A percentile compares a stretch with the other conserved stretches of the same genome.
phyloP scores from a whole-genome alignment of 1,140 invertebrate genomes.

The Frieseomelitta varia region DNA sequence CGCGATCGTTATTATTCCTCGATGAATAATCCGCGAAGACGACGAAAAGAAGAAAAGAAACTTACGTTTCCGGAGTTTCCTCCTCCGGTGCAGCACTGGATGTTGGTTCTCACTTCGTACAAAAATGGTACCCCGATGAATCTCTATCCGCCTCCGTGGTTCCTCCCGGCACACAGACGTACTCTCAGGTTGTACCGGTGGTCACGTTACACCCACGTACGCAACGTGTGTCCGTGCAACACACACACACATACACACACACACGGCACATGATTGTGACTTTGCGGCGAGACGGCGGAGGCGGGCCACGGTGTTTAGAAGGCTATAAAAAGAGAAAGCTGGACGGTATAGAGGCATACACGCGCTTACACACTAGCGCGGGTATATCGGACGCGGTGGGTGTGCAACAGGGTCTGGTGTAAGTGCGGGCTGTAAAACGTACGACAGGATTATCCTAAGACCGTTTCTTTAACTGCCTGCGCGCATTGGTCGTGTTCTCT shows the following conservation, averaged over 20 bases:
- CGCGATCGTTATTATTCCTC: not conserved
- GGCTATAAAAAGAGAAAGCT: constrained; percentile 74
- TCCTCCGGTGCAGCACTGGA: no score
- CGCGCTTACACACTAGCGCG: constrained; percentile 46
- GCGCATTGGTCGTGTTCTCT: constrained; percentile 20
- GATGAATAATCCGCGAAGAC: not conserved
- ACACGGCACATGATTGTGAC: not conserved
- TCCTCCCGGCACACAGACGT: not conserved
- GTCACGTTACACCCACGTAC: constrained; percentile 35
- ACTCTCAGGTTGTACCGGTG: not conserved
- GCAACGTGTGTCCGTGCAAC: constrained; percentile 28
- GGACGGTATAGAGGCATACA: constrained; percentile 47
- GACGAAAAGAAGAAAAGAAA: not conserved
- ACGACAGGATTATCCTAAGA: constrained; percentile 53
- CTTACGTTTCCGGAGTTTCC: not conserved
- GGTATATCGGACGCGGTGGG: constrained; percentile 25
- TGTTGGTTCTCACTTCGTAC: not conserved
- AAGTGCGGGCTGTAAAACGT: constrained; percentile 60
- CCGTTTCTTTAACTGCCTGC: constrained; percentile 18
- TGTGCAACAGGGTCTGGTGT: constrained; percentile 56
- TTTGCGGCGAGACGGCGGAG: constrained; percentile 39
- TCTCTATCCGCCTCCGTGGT: constrained; percentile 33
- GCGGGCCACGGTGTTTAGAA: constrained; percentile 60
- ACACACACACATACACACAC: no score
- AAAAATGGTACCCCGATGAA: constrained; percentile 37